These are phyloP conservation scores for Meteorus cinctellus DNA, from an alignment of 2,888 invertebrate genomes.

Conservation along the genomic window DNA sequence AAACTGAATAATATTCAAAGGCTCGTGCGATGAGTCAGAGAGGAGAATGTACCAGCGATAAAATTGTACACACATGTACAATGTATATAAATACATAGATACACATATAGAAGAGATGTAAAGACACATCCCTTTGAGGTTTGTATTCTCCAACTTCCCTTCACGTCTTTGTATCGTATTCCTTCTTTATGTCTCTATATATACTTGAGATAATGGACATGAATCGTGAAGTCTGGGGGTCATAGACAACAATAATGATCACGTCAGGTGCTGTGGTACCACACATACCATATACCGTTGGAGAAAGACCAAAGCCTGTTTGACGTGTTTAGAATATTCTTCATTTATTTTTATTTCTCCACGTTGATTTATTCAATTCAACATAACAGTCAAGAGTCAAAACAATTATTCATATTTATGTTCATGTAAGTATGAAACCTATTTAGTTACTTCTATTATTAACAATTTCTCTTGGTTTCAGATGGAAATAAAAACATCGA, in stretches of 20 bases:
- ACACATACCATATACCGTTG: slow-evolving; percentile 5
- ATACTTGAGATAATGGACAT: not conserved
- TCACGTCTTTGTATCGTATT: not conserved
- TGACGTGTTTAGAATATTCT: slow-evolving; percentile 27
- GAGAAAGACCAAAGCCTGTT: slow-evolving; percentile 12
- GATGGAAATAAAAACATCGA: not conserved
- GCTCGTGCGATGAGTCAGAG: slow-evolving; percentile 53
- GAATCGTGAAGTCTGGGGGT: slow-evolving; percentile 21
- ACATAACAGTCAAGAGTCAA: slow-evolving; percentile 12
- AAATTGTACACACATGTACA: slow-evolving; percentile 27
- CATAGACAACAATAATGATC: slow-evolving; percentile 20
- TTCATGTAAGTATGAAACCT: not conserved
- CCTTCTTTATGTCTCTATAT: not conserved
- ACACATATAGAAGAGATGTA: not conserved
- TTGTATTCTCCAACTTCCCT: not conserved
- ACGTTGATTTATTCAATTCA: not conserved
- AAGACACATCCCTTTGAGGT: slow-evolving; percentile 7
- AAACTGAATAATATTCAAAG: slow-evolving; percentile 41
- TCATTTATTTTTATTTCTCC: not conserved
- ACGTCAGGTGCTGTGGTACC: not conserved
- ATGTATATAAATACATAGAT: not conserved
- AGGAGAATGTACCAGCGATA: slow-evolving; percentile 30
- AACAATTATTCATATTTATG: not conserved
- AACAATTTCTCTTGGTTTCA: not conserved
- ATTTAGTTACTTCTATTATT: not conserved